Conservation (phyloP, 2,797 vertebrate genomes). For the Pachyuromys duprasi region DNA sequence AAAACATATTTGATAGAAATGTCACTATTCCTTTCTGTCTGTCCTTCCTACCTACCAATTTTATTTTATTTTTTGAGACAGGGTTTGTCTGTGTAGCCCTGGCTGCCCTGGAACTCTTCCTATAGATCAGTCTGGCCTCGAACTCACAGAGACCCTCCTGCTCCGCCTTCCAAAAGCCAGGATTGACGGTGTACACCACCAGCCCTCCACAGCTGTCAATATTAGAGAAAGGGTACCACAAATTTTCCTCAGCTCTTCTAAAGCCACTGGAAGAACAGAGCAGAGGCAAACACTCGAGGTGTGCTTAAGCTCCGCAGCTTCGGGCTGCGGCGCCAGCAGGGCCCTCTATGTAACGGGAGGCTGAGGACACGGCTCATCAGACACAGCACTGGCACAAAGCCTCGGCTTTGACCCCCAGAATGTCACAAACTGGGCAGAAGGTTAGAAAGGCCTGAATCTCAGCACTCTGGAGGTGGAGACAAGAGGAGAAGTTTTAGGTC, state of each 20-base stretch:
- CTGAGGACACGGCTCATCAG: neutral
- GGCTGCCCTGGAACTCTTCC: neutral
- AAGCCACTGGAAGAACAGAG: neutral
- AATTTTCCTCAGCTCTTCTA: neutral
- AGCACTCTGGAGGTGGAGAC: neutral
- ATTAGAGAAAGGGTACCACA: slow-evolving; percentile 36
- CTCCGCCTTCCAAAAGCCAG: neutral
- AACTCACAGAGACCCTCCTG: neutral
- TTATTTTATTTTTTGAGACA: neutral
- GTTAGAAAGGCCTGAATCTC: neutral
- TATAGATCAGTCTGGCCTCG: neutral
- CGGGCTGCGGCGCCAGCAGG: neutral
- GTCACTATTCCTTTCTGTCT: neutral
- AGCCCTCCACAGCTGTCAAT: neutral
- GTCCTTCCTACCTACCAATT: neutral
- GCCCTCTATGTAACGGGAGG: neutral
- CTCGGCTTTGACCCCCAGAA: neutral
- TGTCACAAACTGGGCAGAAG: neutral
- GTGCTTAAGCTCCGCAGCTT: neutral
- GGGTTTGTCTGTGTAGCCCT: neutral
- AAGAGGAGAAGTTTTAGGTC: neutral
- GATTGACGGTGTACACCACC: neutral
- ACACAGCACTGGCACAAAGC: neutral
- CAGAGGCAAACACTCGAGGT: neutral
- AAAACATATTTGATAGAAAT: slow-evolving; percentile 11